Evolutionary conservation across 2,888 invertebrate genomes (phyloP).

Genomic region (Idaea straminata): DNA sequence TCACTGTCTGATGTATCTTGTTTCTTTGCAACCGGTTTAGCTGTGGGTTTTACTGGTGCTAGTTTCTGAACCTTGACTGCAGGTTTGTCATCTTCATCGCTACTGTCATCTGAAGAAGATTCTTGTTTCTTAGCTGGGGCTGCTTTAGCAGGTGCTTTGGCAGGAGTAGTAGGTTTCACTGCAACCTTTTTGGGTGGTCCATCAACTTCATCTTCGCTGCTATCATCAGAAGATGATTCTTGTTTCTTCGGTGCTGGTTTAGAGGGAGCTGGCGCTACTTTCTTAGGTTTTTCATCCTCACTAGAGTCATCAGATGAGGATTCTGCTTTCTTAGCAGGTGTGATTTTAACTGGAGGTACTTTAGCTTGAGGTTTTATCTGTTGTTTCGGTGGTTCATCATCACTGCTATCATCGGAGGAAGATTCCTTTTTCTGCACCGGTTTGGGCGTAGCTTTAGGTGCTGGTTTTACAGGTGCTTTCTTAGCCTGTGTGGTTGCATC

Average conservation of each 20-base stretch:
- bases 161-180: conserved; percentile 17
- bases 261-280: conserved; percentile 10
- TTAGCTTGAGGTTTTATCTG: conserved; percentile 17
- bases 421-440: conserved; percentile 46
- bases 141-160: conserved; percentile 28
- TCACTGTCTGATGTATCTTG: conserved; percentile 53
- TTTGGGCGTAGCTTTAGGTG: conserved; percentile 41
- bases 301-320: conserved; percentile 48
- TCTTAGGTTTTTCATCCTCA: conserved; percentile 30
- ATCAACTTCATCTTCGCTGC: conserved; percentile 43
- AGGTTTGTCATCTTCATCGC: conserved; percentile 42
- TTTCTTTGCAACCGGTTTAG: conserved; percentile 33
- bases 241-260: conserved; percentile 37
- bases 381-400: conserved; percentile 28
- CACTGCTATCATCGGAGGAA: conserved; percentile 52
- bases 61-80: conserved; percentile 12
- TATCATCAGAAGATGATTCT: conserved; percentile 42
- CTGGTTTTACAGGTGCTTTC: conserved; percentile 44
- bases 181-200: conserved; percentile 35
- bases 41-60: conserved; percentile 7
- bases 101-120: conserved; percentile 51
- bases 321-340: conserved; percentile 22
- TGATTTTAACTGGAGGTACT: conserved; percentile 10
- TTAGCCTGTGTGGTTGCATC: conserved; percentile 38
- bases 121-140: conserved; percentile 36